Conservation (phyloP, 2,888 invertebrate species). For the Dryadula phaetusa region DNA sequence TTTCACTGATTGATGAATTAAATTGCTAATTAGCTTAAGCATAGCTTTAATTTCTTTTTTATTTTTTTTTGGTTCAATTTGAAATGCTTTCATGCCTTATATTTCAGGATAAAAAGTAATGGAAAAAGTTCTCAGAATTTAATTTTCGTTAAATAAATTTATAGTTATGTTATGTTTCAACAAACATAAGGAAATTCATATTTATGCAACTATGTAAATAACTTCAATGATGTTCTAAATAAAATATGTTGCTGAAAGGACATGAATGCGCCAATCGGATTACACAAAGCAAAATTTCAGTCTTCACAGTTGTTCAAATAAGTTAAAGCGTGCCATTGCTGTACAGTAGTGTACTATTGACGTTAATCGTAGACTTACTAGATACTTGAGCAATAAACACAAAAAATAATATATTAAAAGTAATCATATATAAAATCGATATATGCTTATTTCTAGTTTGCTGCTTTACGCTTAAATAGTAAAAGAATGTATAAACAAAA, state of each 20-base stretch:
- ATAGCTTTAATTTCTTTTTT: background rate
- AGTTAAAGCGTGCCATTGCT: slow-evolving; percentile 67
- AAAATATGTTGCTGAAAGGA: slow-evolving; percentile 36
- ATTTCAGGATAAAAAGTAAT: too few relatives aligned
- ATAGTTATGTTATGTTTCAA: background rate
- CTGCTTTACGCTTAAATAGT: slow-evolving; percentile 42
- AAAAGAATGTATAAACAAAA: slow-evolving; percentile 65
- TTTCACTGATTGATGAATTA: background rate
- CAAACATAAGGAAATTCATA: slow-evolving; percentile 13
- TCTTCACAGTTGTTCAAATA: slow-evolving; percentile 70
- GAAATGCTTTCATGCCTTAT: background rate
- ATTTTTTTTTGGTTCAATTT: background rate
- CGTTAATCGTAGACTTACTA: slow-evolving; percentile 43
- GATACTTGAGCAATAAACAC: slow-evolving; percentile 23
- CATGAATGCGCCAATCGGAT: slow-evolving; percentile 35
- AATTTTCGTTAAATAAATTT: background rate
- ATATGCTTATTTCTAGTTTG: slow-evolving; percentile 22
- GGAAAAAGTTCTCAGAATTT: background rate
- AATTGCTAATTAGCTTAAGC: background rate
- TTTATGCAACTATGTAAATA: slow-evolving; percentile 68
- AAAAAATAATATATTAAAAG: slow-evolving; percentile 25
- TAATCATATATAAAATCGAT: slow-evolving; percentile 29
- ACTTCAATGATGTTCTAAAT: slow-evolving; percentile 59
- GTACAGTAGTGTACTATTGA: slow-evolving; percentile 52
- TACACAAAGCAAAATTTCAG: slow-evolving; percentile 57